Evolutionary conservation across 2,113 vertebrate species (phyloP).

Genomic region (Lonchura striata): DNA sequence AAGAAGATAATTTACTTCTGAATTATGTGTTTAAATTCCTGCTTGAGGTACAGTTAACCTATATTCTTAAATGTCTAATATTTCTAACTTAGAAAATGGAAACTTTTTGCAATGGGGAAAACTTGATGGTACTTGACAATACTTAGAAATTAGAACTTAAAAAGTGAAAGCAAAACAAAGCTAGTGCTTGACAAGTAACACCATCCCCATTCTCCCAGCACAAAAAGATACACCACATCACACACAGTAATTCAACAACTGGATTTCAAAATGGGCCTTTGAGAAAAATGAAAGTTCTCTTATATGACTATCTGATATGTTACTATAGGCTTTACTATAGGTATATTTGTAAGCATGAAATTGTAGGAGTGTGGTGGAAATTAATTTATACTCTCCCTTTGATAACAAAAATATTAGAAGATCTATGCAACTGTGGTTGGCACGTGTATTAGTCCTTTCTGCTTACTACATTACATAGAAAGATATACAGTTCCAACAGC

Average conservation of each 20-base stretch:
- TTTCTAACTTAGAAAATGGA: neutral
- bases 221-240: neutral
- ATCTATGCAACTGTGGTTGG: neutral
- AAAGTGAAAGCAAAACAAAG: neutral
- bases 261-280: neutral
- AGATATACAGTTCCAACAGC: neutral
- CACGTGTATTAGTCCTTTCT: neutral
- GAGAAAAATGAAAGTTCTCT: neutral
- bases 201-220: fast-evolving
- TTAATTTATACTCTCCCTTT: neutral
- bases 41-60: constrained; percentile 80
- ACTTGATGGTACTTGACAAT: neutral
- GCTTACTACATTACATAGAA: neutral
- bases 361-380: neutral
- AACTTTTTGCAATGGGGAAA: neutral
- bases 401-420: neutral
- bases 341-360: neutral
- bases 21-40: constrained; percentile 89
- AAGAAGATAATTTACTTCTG: constrained; percentile 80
- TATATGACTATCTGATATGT: neutral
- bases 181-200: neutral
- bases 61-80: neutral
- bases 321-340: neutral
- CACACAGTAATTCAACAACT: neutral
- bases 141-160: neutral